Evolutionary conservation across 2,113 vertebrate species (phyloP).

Genomic region (Sprattus sprattus): DNA sequence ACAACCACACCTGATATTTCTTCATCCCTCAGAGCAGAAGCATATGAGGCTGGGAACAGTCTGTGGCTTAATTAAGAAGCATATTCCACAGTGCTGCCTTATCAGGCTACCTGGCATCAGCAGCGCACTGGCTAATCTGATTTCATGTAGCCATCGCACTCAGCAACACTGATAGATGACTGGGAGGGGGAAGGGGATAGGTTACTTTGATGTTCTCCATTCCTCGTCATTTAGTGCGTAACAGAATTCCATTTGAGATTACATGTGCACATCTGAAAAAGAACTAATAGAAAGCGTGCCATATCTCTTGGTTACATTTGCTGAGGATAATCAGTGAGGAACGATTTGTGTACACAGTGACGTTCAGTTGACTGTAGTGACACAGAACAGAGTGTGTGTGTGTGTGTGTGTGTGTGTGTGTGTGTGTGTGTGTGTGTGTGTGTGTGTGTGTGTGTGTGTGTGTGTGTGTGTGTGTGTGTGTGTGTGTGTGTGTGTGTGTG

Average conservation of each 20-base stretch:
- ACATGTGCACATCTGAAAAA: not conserved
- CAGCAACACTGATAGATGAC: not conserved
- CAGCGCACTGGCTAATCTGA: not conserved
- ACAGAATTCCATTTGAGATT: constrained; percentile 13
- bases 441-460: not conserved
- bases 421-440: not conserved
- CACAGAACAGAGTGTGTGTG: not conserved
- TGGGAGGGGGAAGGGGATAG: not conserved
- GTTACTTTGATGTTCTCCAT: constrained; percentile 1
- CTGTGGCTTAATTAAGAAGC: not conserved
- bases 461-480: not conserved
- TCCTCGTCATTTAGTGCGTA: not conserved
- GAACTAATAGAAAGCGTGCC: not conserved
- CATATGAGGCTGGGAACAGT: not conserved
- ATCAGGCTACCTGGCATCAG: not conserved
- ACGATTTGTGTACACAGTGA: not conserved
- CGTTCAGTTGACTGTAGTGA: not conserved
- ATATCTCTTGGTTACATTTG: not conserved
- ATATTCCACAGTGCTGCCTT: not conserved
- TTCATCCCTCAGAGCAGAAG: not conserved
- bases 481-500: not conserved
- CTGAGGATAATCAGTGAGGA: not conserved
- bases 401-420: not conserved
- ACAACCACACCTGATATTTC: not conserved
- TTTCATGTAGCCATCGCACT: not conserved